Base-by-base conservation (phyloP, 1,140 invertebrate species). In the Leptinotarsa lineolata region DNA sequence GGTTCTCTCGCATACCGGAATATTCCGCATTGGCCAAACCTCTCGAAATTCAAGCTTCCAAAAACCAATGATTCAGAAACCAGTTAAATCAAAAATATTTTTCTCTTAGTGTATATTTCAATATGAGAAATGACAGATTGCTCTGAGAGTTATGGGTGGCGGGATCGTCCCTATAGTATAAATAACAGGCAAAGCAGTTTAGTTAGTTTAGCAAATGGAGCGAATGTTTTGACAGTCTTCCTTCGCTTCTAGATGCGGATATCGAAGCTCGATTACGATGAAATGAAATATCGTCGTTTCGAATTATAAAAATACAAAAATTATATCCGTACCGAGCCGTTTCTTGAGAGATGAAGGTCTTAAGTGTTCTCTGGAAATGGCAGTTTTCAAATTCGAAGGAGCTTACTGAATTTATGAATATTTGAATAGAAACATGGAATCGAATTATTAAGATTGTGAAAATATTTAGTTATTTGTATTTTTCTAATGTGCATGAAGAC, bases 201-300 rank as follows among this genome's bases (percentile, higher is more conserved):
- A 84, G 83, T 84, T 84, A 83, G 83, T 84, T 84, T 83, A 84
- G 81, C 82, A 84, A 84, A 84, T 84, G 83, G 83, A 81, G 81
- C 82, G 83, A 79, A 79, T 84, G 83, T 84, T 84, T 84, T 83
- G 74, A 79, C 77, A 84, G 80, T 80, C 78, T 76, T 80, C 79
- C 74, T 72, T 74, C 68, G 73, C 68, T 68, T 74, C 73, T 76
- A 74, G 75, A 76, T 67, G 65, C 61, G 77, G 75, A 76, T 80
- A 77, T 77, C 74, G 46, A 20, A 72, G 68, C 79, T 79, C 74
- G 75, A 79, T 81, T 80, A 74, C 72, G 64, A 61, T 21, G 66
- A 18, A 11, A 72, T 73, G 70, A 75, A 71, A 75, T 73, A 73
- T 71, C 74, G 20, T 61, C 59, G 63, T 58, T 59, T 48, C 39